Percentiles rank a stretch among this genome's conserved stretches.
These are phyloP conservation scores for Acanthochromis polyacanthus DNA, from an alignment of 2,113 vertebrate genomes.

Conservation along the genomic window DNA sequence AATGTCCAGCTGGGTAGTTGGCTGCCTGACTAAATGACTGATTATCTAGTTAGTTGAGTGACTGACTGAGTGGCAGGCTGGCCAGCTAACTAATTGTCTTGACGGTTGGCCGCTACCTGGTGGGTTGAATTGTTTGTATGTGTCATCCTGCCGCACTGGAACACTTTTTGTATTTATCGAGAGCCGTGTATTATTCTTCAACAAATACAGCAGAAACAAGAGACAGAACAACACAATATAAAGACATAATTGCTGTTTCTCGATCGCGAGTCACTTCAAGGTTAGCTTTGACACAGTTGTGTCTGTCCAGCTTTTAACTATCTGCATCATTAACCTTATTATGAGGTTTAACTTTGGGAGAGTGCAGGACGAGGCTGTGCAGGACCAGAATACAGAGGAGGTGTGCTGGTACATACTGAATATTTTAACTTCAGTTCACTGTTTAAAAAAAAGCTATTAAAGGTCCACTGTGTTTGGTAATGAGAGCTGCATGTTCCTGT, in stretches of 20 bases:
- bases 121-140: constrained; percentile 30
- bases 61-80: constrained; percentile 40
- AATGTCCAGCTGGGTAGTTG: constrained; percentile 33
- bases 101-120: constrained; percentile 20
- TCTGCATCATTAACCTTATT: constrained; percentile 74
- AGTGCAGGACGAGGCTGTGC: constrained; percentile 53
- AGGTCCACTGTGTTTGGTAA: constrained; percentile 41
- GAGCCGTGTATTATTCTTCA: neutral
- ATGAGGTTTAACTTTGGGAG: constrained; percentile 69
- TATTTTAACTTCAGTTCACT: constrained; percentile 55
- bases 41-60: constrained; percentile 51
- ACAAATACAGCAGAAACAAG: neutral
- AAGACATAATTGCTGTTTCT: neutral
- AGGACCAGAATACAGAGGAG: constrained; percentile 60
- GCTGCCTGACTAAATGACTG: constrained; percentile 41
- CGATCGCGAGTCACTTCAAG: constrained; percentile 20
- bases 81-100: constrained; percentile 36
- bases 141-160: neutral
- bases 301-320: constrained; percentile 69
- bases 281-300: constrained; percentile 40
- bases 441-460: constrained; percentile 60
- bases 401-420: constrained; percentile 53
- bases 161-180: constrained; percentile 25
- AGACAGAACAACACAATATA: neutral
- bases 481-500: constrained; percentile 49